Base-by-base conservation (phyloP, 2,888 invertebrate species). In the Pelosia muscerda region DNA sequence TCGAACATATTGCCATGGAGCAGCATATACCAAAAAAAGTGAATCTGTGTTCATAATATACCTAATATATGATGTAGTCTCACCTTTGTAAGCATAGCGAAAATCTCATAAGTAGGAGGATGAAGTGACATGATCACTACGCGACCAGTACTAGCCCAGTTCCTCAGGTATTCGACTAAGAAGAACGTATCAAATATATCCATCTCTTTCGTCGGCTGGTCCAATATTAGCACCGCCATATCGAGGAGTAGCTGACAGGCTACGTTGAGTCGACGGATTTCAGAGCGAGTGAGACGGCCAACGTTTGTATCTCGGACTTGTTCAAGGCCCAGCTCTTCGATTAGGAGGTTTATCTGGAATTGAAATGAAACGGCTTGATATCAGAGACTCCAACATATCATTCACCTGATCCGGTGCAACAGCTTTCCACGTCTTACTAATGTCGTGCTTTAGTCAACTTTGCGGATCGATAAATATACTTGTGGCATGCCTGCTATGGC, bases 181-280 rank as follows among this genome's bases (percentile, higher is more conserved):
- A 99, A 99, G 92, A 99, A 99, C 0, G 98, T 98, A 86, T 99
- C 99, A 83, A 99, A 99, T 75, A 99, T 98, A 86, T 99, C 99
- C 96, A 98, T 97, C 68, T 97, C 97, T 83, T 96, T 96, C 0
- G 98, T 97, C 0, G 98, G 98, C 90, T 98, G 97, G 89, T 99
- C 98, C 68, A 99, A 93, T 34, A 98, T 96, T 0, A 99, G 95
- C 58, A 99, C 96, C 71, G 98, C 98, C 78, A 98, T 97, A 86
- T 98, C 98, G 42, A 98, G 95, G 55, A 98, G 92, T 53, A 99
- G 94, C 81, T 98, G 98, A 84, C 98, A 98, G 0, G 98, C 99
- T 2, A 99, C 97, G 79, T 98, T 97, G 54, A 99, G 94, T 75
- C 99, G 96, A 71, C 98, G 96, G 77, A 97, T 96, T 91, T 99